These are phyloP conservation scores for Torymus texanus DNA, from an alignment of 2,888 invertebrate species.

Conservation along the genomic window DNA sequence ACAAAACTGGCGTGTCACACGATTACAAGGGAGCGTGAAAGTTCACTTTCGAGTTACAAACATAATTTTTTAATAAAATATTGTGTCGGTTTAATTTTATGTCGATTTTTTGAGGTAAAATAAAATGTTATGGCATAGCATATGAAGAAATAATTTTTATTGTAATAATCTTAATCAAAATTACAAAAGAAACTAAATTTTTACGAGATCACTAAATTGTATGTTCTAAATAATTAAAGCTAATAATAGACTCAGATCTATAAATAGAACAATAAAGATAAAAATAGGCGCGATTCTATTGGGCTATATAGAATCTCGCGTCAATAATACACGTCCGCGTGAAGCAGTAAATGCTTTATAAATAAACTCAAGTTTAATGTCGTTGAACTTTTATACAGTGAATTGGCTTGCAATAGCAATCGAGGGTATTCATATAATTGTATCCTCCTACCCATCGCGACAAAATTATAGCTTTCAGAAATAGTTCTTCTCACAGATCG, in stretches of 20 bases:
- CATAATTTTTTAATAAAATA: no score
- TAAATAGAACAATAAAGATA: conserved; percentile 4
- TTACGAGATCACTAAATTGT: no score
- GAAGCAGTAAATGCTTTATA: not conserved
- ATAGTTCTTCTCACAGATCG: not conserved
- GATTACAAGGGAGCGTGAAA: no score
- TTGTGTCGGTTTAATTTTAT: no score
- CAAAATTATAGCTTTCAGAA: conserved; percentile 8
- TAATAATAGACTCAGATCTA: not conserved
- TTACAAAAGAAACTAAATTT: no score
- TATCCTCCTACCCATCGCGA: conserved; percentile 5
- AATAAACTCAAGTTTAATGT: conserved; percentile 13
- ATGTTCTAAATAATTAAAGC: not conserved
- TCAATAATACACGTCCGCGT: not conserved
- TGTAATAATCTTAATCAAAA: no score
- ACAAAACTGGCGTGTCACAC: no score
- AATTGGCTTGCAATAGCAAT: conserved; percentile 12
- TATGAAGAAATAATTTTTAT: no score
- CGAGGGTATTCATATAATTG: conserved; percentile 4
- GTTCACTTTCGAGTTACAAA: no score
- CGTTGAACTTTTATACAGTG: conserved; percentile 15
- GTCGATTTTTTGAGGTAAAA: no score
- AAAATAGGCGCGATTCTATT: not conserved
- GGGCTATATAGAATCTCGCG: conserved; percentile 9
- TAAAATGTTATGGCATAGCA: no score